Conservation (phyloP, 2,888 invertebrate genomes). For the Linnaemya tessellans region DNA sequence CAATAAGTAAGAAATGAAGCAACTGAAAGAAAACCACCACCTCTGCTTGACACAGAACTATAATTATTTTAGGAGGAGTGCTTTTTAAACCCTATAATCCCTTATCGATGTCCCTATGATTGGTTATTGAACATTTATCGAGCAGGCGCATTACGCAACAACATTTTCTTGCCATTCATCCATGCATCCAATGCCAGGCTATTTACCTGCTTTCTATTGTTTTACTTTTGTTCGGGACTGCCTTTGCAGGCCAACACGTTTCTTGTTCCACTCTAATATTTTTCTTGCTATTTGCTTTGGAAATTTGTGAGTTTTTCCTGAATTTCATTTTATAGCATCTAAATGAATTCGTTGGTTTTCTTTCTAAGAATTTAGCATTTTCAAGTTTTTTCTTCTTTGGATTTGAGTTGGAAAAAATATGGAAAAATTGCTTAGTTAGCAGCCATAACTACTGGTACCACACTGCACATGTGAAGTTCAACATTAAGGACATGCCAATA, state of each 20-base stretch:
- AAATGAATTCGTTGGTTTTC: constrained; percentile 52
- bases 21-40: not conserved
- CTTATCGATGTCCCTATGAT: constrained; percentile 49
- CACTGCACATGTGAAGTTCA: not conserved
- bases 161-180: not conserved
- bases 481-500: constrained; percentile 15
- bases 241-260: not conserved
- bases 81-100: constrained; percentile 13
- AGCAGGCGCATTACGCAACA: constrained; percentile 62
- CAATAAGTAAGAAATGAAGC: not conserved
- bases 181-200: constrained; percentile 17
- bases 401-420: not conserved
- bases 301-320: not conserved
- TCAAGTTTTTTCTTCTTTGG: constrained; percentile 13
- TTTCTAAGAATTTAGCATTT: constrained; percentile 54
- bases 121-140: constrained; percentile 72
- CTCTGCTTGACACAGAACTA: not conserved
- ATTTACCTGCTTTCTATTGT: constrained; percentile 15
- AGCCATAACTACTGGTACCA: constrained; percentile 33
- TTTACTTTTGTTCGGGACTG: not conserved
- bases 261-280: not conserved
- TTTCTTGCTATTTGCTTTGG: not conserved
- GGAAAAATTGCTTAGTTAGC: constrained; percentile 67
- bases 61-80: constrained; percentile 1
- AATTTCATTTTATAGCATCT: constrained; percentile 47